Evolutionary conservation across 2,113 vertebrate species (phyloP).

Genomic region (western clawed frog (Xenopus tropicalis)): UCB_Xtro_10.0 CM004446.2:62858001-62858500

Average conservation of each 20-base stretch:
- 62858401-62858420: too few species aligned
- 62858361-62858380: too few species aligned
- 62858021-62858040: not conserved
- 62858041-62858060: not conserved
- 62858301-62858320: not conserved
- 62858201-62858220: not conserved
- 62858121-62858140: not conserved
- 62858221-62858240: not conserved
- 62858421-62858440: too few species aligned
- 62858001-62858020: constrained; percentile 25
- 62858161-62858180: not conserved
- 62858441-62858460: too few species aligned
- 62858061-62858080: not conserved
- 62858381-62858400: too few species aligned
- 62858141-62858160: not conserved
- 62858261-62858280: not conserved
- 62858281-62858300: not conserved
- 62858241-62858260: not conserved
- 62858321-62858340: too few species aligned
- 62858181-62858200: not conserved
- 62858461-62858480: too few species aligned
- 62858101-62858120: not conserved
- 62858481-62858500: too few species aligned
- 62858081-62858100: not conserved
- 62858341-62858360: too few species aligned